Evolutionary conservation across 2,888 invertebrate species (phyloP).

Genomic region (Lasioglossum oenotherae): DNA sequence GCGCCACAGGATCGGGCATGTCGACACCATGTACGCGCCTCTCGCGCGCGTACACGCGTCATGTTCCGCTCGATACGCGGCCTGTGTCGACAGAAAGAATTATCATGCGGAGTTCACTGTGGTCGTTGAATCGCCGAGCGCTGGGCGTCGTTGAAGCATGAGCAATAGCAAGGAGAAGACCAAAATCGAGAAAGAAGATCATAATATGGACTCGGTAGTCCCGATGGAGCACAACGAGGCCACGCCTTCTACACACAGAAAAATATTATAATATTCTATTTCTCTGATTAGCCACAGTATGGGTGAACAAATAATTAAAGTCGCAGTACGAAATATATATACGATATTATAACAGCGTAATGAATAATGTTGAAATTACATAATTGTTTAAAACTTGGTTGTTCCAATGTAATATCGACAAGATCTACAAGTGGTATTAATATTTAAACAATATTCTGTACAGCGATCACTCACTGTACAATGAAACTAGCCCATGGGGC

Average conservation of each 20-base stretch:
- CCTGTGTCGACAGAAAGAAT: slow-evolving; percentile 37
- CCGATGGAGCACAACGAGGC: not conserved
- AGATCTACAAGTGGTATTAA: not conserved
- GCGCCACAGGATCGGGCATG: slow-evolving; percentile 31
- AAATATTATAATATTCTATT: not conserved
- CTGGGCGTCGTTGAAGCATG: slow-evolving; percentile 32
- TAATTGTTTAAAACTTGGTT: not conserved
- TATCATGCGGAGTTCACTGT: slow-evolving; percentile 35
- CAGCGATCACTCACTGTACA: not conserved
- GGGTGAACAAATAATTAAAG: not conserved
- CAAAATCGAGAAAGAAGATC: not conserved
- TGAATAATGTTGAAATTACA: not conserved
- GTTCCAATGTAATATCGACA: not conserved
- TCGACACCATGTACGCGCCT: slow-evolving; percentile 32
- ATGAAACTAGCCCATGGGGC: not conserved
- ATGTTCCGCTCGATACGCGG: slow-evolving; percentile 18
- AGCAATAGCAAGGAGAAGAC: not conserved
- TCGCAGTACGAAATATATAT: not conserved
- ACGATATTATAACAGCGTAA: no score
- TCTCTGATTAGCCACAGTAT: not conserved
- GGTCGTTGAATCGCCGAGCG: slow-evolving; percentile 40
- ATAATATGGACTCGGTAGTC: not conserved
- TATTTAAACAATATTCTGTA: not conserved
- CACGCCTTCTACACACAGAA: not conserved
- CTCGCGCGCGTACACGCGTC: slow-evolving; percentile 30